phyloP scores from a whole-genome alignment of 2,797 vertebrate genomes.

The Rhinatrema bivittatum region DNA sequence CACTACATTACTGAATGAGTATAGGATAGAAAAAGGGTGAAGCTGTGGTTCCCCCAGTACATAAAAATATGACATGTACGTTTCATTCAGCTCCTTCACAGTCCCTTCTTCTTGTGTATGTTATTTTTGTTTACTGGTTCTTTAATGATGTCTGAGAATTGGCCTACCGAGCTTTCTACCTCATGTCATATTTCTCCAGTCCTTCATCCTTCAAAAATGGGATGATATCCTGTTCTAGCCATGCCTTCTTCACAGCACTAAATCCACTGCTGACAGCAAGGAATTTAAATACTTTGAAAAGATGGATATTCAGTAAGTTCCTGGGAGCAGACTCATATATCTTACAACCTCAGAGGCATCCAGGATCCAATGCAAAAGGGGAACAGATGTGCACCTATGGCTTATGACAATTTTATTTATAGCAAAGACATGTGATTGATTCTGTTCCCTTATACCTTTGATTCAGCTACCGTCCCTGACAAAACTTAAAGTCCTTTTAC shows the following conservation, averaged over 20 bases:
- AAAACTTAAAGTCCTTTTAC: no score
- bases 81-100: no score
- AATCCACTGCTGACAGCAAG: slow-evolving; percentile 9
- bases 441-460: slow-evolving; percentile 14
- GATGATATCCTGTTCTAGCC: background rate
- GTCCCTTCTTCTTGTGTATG: background rate
- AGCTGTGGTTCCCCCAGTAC: no score
- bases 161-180: no score
- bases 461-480: no score
- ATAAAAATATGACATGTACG: no score
- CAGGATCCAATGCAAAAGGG: slow-evolving; percentile 1
- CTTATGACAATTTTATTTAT: slow-evolving; percentile 13
- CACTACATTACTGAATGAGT: no score
- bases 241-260: slow-evolving; percentile 1
- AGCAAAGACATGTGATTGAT: slow-evolving; percentile 1
- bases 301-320: slow-evolving; percentile 6
- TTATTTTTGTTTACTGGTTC: background rate
- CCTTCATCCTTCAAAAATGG: background rate
- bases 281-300: slow-evolving; percentile 17
- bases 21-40: no score
- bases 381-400: background rate
- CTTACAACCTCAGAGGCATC: slow-evolving; percentile 1
- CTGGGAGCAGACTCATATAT: background rate
- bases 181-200: background rate
- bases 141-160: background rate